Conservation (phyloP, 2,888 invertebrate species). For the Eugnorisma glareosa region DNA sequence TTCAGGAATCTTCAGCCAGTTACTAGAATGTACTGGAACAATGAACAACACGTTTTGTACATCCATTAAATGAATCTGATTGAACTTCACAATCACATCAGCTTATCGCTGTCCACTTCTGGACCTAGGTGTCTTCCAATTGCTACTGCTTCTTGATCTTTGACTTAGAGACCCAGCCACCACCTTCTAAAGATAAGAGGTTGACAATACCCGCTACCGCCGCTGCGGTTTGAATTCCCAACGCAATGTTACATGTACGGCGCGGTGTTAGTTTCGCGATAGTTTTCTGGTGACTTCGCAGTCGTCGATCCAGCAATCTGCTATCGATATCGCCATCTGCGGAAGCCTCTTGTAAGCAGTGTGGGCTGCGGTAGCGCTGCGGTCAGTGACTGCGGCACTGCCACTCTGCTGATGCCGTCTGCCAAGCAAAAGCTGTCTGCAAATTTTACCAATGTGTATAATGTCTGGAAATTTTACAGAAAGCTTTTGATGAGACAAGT, state of each 20-base stretch:
- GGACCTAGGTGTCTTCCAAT: neutral
- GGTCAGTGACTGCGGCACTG: neutral
- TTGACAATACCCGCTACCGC: neutral
- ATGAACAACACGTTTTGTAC: neutral
- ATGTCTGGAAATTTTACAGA: neutral
- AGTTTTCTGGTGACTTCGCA: neutral
- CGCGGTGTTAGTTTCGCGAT: neutral
- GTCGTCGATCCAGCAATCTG: neutral
- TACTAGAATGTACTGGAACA: neutral
- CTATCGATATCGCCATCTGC: neutral
- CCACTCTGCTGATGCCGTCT: neutral
- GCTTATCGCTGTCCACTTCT: neutral
- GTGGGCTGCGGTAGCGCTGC: neutral
- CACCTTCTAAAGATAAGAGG: neutral
- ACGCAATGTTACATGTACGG: neutral
- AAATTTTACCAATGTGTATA: no score
- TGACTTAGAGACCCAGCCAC: neutral
- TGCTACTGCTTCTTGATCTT: neutral
- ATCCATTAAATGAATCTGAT: neutral
- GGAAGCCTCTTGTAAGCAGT: neutral
- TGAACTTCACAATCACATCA: neutral
- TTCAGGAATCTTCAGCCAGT: neutral
- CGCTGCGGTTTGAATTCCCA: neutral
- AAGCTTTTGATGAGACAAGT: neutral
- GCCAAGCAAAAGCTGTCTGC: no score